Evolutionary conservation across 2,797 vertebrate genomes (phyloP).

Genomic region (Pempheris klunzingeri): DNA sequence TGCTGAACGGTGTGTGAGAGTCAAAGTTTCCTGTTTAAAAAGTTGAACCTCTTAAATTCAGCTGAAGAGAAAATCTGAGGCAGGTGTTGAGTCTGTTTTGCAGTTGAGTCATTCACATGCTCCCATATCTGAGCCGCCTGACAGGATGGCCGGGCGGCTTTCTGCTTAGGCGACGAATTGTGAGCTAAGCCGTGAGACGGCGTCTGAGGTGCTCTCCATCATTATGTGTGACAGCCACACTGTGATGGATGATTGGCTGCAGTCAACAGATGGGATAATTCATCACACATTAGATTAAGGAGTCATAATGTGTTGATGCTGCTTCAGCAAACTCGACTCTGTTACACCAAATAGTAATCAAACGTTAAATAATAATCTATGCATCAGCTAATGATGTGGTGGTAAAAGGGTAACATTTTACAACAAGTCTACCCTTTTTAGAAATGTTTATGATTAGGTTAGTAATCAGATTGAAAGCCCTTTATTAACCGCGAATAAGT

Average conservation of each 20-base stretch:
- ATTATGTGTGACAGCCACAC: slow-evolving; percentile 16
- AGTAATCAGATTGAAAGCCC: too few relatives aligned
- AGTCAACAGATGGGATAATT: slow-evolving; percentile 42
- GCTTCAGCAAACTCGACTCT: slow-evolving; percentile 26
- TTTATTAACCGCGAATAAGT: too few relatives aligned
- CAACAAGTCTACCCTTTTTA: too few relatives aligned
- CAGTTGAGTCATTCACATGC: slow-evolving; percentile 31
- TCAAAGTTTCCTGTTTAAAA: too few relatives aligned
- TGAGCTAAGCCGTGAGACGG: slow-evolving; percentile 41
- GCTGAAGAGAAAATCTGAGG: slow-evolving; percentile 11
- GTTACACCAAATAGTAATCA: slow-evolving; percentile 27
- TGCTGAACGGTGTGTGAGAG: not conserved
- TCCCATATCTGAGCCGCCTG: slow-evolving; percentile 11
- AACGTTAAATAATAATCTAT: not conserved
- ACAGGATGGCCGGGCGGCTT: slow-evolving; percentile 4
- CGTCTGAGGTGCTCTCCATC: slow-evolving; percentile 40
- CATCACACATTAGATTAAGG: slow-evolving; percentile 39
- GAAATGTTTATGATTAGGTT: too few relatives aligned
- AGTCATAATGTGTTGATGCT: slow-evolving; percentile 8
- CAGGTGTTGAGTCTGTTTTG: slow-evolving; percentile 4
- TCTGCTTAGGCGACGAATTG: slow-evolving; percentile 23
- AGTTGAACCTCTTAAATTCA: not conserved
- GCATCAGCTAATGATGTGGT: not conserved
- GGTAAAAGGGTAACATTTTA: not conserved
- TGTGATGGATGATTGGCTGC: slow-evolving; percentile 39